A percentile compares a stretch with the other conserved stretches of the same genome.
These are phyloP conservation scores for Colinus virginianus DNA, from an alignment of 2,113 vertebrate genomes.

Conservation along the genomic window DNA sequence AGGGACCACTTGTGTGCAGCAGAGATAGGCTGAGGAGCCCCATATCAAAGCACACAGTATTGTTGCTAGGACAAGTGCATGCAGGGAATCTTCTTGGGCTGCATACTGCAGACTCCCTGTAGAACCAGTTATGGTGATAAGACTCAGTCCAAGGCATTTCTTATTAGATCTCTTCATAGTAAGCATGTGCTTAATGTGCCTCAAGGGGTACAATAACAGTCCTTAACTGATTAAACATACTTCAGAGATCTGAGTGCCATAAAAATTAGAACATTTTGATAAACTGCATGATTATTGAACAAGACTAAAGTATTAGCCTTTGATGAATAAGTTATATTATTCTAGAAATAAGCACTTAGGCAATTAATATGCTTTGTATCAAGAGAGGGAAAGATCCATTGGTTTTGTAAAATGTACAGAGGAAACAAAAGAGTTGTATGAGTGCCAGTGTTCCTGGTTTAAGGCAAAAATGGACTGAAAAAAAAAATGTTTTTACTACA, in stretches of 20 bases:
- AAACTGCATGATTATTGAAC: neutral
- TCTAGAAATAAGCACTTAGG: neutral
- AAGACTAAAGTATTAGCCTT: neutral
- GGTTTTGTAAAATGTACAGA: neutral
- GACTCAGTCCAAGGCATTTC: neutral
- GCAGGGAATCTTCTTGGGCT: neutral
- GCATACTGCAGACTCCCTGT: neutral
- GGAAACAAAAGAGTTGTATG: neutral
- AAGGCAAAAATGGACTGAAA: neutral
- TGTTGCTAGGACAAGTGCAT: neutral
- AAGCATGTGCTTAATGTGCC: neutral
- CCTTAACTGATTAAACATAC: neutral
- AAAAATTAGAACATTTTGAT: neutral
- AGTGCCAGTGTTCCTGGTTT: neutral
- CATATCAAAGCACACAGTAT: neutral
- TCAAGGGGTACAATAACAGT: neutral
- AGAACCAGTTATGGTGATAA: neutral
- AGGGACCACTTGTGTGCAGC: neutral
- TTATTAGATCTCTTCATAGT: neutral
- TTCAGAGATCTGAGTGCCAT: neutral
- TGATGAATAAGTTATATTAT: neutral
- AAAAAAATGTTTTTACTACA: neutral
- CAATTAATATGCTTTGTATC: neutral
- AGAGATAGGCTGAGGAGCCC: neutral
- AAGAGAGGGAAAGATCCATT: neutral